phyloP scores from a whole-genome alignment of 2,888 invertebrate species.

The Lissocephala sabroskyi region DNA sequence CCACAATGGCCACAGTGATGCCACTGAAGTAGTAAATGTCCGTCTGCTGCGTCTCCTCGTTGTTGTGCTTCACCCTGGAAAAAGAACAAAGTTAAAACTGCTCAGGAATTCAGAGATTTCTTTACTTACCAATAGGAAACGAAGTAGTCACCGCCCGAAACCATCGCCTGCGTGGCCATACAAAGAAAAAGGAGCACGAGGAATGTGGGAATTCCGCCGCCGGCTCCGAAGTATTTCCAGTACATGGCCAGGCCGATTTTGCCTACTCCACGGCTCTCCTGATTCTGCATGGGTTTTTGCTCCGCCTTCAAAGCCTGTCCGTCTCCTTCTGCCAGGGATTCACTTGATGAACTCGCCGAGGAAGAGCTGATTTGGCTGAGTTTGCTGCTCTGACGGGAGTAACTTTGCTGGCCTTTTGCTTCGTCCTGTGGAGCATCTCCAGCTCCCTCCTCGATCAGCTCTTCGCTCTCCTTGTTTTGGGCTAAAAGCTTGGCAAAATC shows the following conservation, averaged over 20 bases:
- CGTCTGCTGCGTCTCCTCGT: slow-evolving; percentile 23
- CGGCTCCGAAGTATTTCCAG: slow-evolving; percentile 79
- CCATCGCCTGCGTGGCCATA: slow-evolving; percentile 78
- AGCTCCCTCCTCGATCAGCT: slow-evolving; percentile 10
- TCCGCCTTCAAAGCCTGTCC: too few relatives aligned
- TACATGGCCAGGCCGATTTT: slow-evolving; percentile 77
- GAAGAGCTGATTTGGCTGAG: slow-evolving; percentile 60
- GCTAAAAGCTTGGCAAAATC: slow-evolving; percentile 83
- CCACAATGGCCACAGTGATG: slow-evolving; percentile 71
- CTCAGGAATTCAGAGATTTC: too few relatives aligned
- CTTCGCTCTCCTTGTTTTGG: slow-evolving; percentile 65
- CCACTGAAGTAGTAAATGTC: slow-evolving; percentile 74
- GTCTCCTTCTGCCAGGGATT: slow-evolving; percentile 28
- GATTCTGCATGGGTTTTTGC: slow-evolving; percentile 61
- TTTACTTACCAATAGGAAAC: slow-evolving; percentile 79
- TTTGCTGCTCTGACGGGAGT: slow-evolving; percentile 41
- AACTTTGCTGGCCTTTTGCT: not conserved
- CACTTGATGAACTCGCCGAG: slow-evolving; percentile 73
- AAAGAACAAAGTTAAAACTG: not conserved
- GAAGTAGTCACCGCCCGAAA: slow-evolving; percentile 85
- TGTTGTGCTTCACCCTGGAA: slow-evolving; percentile 60
- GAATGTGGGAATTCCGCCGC: slow-evolving; percentile 78
- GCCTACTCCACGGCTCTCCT: slow-evolving; percentile 77
- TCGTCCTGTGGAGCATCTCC: too few relatives aligned
- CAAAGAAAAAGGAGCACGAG: slow-evolving; percentile 76